These are phyloP conservation scores for Macrochelys suwanniensis DNA, from an alignment of 2,797 vertebrate genomes.

Conservation along the genomic window DNA sequence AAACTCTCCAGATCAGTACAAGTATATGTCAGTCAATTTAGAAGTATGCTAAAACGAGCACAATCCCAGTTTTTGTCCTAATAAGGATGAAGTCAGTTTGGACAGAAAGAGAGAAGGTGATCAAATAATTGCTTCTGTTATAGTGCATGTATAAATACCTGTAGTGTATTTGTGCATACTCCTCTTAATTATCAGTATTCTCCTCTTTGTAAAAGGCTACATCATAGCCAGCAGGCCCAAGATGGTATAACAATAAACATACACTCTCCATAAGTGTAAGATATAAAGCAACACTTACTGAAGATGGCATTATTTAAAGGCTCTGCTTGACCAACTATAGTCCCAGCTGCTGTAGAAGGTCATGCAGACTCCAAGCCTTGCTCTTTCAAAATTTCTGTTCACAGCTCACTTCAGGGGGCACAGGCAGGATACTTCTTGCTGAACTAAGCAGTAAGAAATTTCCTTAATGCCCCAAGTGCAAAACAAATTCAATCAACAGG, in stretches of 20 bases:
- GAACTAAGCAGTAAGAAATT: conserved; percentile 15
- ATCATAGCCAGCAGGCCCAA: conserved; percentile 52
- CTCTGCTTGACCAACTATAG: conserved; percentile 5
- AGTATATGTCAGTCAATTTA: background rate
- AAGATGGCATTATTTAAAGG: conserved; percentile 24
- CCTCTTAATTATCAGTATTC: conserved; percentile 48
- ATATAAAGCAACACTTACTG: conserved; percentile 23
- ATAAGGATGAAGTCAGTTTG: background rate
- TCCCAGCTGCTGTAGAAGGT: conserved; percentile 43
- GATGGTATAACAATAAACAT: conserved; percentile 20
- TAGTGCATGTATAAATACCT: background rate
- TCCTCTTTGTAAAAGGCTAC: conserved; percentile 59
- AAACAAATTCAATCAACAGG: background rate
- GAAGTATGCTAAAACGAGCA: background rate
- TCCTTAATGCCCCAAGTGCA: conserved; percentile 21
- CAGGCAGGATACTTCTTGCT: background rate
- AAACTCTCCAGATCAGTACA: background rate
- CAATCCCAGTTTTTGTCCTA: background rate
- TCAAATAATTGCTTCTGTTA: conserved; percentile 31
- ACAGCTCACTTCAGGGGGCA: conserved; percentile 16
- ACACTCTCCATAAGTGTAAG: conserved; percentile 25
- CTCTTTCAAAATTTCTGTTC: conserved; percentile 38
- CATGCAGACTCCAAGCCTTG: conserved; percentile 40
- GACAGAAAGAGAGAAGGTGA: background rate
- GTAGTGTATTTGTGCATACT: conserved; percentile 11